These are phyloP conservation scores for Daboia siamensis DNA, from an alignment of 2,113 vertebrate genomes.

Conservation along the genomic window DNA sequence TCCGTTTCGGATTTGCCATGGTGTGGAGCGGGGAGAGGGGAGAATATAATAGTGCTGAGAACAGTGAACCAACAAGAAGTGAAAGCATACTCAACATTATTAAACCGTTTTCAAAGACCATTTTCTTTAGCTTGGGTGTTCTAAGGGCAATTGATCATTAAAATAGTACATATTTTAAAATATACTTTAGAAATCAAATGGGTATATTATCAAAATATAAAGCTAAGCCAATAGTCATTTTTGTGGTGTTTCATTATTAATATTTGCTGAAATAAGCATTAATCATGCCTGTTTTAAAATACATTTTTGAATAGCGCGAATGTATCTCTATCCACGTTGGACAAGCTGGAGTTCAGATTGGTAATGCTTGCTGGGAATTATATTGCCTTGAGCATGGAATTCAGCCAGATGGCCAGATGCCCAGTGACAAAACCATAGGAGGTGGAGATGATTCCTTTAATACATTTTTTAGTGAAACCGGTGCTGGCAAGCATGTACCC, in stretches of 20 bases:
- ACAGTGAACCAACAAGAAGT: not conserved
- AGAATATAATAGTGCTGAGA: not conserved
- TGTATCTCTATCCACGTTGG: conserved; percentile 83
- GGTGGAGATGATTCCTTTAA: conserved; percentile 79
- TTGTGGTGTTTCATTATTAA: not conserved
- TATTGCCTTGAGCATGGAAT: conserved; percentile 83
- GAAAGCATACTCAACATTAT: too few relatives aligned
- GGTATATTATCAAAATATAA: not conserved
- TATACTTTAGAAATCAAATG: not conserved
- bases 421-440: conserved; percentile 69
- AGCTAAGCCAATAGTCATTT: not conserved
- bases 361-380: conserved; percentile 84
- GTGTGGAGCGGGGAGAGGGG: not conserved
- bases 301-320: conserved; percentile 50
- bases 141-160: not conserved
- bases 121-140: not conserved
- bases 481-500: conserved; percentile 71
- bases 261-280: not conserved
- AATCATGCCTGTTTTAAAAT: conserved; percentile 18
- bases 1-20: not conserved
- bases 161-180: not conserved
- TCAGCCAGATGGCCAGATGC: conserved; percentile 79
- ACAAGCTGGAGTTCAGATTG: conserved; percentile 84
- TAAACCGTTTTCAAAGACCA: not conserved
- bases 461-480: conserved; percentile 83